phyloP scores from a whole-genome alignment of 2,797 vertebrate genomes.

The Potorous gilbertii region DNA sequence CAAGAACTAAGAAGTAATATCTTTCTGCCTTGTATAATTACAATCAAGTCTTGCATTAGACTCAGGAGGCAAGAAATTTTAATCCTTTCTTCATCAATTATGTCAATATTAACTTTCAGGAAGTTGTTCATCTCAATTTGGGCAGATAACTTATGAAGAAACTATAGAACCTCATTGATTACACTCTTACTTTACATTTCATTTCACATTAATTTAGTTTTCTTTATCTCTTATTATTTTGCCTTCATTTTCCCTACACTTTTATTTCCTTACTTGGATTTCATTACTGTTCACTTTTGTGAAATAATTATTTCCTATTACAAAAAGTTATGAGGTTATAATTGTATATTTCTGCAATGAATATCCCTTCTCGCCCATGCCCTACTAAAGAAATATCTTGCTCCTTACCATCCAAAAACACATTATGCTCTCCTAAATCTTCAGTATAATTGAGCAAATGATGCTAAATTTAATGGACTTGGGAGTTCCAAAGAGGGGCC shows the following conservation, averaged over 20 bases:
- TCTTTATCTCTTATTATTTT: conserved; percentile 9
- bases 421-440: conserved; percentile 28
- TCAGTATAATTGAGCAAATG: conserved; percentile 28
- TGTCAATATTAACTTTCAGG: conserved; percentile 70
- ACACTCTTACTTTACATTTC: conserved; percentile 63
- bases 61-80: conserved; percentile 58
- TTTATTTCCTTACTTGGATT: conserved; percentile 48
- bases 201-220: conserved; percentile 64
- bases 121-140: conserved; percentile 64
- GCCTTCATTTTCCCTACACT: conserved; percentile 42
- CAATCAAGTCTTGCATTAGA: conserved; percentile 53
- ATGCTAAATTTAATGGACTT: background rate
- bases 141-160: conserved; percentile 57
- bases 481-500: background rate
- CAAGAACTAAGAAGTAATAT: conserved; percentile 61
- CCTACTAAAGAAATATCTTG: conserved; percentile 42
- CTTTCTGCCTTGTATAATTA: conserved; percentile 55
- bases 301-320: conserved; percentile 39
- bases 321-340: conserved; percentile 22
- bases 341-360: conserved; percentile 34
- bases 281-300: conserved; percentile 37
- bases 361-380: background rate
- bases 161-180: conserved; percentile 44
- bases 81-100: conserved; percentile 64
- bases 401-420: conserved; percentile 23